These are phyloP conservation scores for Clarias platycephalus DNA, from an alignment of 2,797 vertebrate species.

Conservation along the genomic window DNA sequence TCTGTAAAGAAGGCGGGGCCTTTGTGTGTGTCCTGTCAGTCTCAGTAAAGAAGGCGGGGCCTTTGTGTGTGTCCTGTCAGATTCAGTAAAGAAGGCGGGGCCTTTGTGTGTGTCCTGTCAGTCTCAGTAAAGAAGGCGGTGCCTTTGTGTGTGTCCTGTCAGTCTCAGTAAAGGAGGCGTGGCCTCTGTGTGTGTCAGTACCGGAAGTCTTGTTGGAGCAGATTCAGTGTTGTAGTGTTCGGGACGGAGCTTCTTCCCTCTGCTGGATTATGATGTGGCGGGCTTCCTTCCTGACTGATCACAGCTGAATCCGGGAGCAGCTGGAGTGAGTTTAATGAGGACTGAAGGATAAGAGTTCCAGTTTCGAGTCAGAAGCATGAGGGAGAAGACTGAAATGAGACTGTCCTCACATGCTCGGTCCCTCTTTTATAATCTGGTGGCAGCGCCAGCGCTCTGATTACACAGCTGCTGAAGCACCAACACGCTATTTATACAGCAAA, in stretches of 20 bases:
- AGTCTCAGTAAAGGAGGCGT: not conserved
- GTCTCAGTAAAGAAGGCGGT: not conserved
- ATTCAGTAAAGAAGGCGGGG: not conserved
- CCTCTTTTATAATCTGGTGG: not conserved
- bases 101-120: not conserved
- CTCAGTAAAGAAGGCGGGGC: not conserved
- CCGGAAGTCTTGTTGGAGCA: not conserved
- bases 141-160: not conserved
- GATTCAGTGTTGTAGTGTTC: not conserved
- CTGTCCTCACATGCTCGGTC: not conserved
- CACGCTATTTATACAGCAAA: not conserved
- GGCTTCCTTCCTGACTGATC: constrained; percentile 47
- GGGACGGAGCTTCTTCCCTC: not conserved
- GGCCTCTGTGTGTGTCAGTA: not conserved
- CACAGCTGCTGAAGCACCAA: constrained; percentile 1
- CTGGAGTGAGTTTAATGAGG: constrained; percentile 64
- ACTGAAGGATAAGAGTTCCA: constrained; percentile 55
- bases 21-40: not conserved
- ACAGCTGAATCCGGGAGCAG: constrained; percentile 54
- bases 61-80: not conserved
- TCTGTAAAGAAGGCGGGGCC: not conserved
- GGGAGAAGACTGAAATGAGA: not conserved
- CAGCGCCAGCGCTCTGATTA: not conserved
- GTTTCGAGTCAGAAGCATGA: constrained; percentile 25
- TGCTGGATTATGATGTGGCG: not conserved